Base-by-base conservation (phyloP, 2,797 vertebrate genomes). In the Chrysolophus pictus region DNA sequence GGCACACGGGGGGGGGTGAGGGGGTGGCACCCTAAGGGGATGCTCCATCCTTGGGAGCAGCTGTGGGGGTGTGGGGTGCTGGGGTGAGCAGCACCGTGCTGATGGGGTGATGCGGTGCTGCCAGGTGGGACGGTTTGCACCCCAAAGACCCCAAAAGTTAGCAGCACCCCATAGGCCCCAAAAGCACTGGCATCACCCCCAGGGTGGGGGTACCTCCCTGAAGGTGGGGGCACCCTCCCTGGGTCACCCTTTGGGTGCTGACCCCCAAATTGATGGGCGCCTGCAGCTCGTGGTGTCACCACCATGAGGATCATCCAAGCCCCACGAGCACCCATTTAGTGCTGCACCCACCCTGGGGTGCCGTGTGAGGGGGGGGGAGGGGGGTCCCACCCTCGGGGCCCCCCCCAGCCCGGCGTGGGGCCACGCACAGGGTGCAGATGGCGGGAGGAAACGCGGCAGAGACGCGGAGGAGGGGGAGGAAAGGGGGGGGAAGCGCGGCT, bases 291-390 rank as follows among this genome's bases (percentile, higher is more conserved):
- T 55, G 23, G 14, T 39, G 42, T 10, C 26, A 6, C 7, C 2
- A 12, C 1, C 2, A 22, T 2, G 35, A 35, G 59, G 84, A 65
- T 60, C 42, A 31, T 5, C 8, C 7, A 2, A 1, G 11, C 16
- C 22, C 17, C 6, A 1, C 1, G 17, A 29, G 37, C 26, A 29
- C 24, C 9, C 64, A 33, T 14, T 2, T 21, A 6, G 23, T 10
- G 28, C 39, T 9, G 33, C 37, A 28, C 35, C 55, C 75, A 39
- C 56, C 63, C 21, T 1, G 8, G 55, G 69, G 46, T 21, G 58
- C 33, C 14, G 33, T 26, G 24, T n/a, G 19, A 5, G 4, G 85
- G 60, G 60, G 60, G 65, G 16, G 37, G 10, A 37, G 10, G 37
- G 37, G 37, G 10, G 37, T 37, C 46, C 46, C 67, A 14, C 5